These are phyloP conservation scores for Heliconius melpomene DNA, from an alignment of 1,140 invertebrate genomes.

Conservation along the genomic window DNA sequence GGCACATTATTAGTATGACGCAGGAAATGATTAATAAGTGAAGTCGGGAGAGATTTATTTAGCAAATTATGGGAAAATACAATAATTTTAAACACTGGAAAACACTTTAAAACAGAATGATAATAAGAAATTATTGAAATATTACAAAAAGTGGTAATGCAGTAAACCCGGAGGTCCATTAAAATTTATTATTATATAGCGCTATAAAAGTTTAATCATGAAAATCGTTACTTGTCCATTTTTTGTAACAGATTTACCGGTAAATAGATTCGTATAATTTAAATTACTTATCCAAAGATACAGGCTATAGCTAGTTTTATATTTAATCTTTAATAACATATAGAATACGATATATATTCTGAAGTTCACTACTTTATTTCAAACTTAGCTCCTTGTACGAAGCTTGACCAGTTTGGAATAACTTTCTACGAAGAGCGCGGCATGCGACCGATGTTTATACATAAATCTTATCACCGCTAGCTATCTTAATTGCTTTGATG, in stretches of 20 bases:
- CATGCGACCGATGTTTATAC: constrained; percentile 29
- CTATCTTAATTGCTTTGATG: constrained; percentile 39
- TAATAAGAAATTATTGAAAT: too few species aligned
- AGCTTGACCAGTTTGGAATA: constrained; percentile 33
- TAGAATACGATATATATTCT: neutral
- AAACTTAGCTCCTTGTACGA: constrained; percentile 13
- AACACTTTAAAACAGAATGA: too few species aligned
- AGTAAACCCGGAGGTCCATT: too few species aligned
- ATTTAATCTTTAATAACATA: neutral
- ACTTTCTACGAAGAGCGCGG: constrained; percentile 29
- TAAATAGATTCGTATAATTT: neutral
- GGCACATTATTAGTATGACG: too few species aligned
- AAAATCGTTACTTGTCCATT: too few species aligned
- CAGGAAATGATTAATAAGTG: too few species aligned
- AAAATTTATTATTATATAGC: too few species aligned
- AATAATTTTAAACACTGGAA: too few species aligned
- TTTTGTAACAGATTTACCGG: neutral
- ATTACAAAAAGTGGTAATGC: too few species aligned
- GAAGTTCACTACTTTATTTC: neutral
- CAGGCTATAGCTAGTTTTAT: neutral
- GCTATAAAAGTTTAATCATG: too few species aligned
- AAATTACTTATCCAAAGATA: neutral
- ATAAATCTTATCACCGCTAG: constrained; percentile 30
- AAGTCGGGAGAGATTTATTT: too few species aligned
- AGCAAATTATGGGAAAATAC: too few species aligned